Evolutionary conservation across 2,888 invertebrate species (phyloP).

Genomic region (Dugesia japonica): DNA sequence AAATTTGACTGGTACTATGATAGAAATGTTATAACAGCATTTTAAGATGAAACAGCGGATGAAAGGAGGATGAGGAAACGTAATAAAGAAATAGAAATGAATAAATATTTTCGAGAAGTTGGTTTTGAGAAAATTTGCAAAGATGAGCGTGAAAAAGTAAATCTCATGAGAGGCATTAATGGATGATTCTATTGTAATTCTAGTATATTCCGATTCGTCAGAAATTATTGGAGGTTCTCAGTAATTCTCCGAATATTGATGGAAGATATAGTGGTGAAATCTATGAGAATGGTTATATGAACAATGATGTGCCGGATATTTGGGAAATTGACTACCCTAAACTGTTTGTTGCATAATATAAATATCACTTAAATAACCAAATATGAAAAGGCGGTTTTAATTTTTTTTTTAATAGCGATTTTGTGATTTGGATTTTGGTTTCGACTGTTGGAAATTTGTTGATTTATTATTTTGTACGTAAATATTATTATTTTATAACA

Average conservation of each 20-base stretch:
- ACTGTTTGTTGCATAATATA: neutral
- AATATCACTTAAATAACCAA: too few species aligned
- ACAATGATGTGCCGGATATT: neutral
- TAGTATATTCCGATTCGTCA: neutral
- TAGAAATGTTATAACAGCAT: too few species aligned
- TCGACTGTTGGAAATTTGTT: too few species aligned
- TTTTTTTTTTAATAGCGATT: too few species aligned
- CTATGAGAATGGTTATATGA: neutral
- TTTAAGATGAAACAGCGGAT: neutral
- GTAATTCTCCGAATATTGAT: neutral
- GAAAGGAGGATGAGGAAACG: neutral
- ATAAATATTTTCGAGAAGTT: neutral
- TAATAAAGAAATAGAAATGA: neutral
- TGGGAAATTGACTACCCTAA: neutral
- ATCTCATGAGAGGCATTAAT: neutral
- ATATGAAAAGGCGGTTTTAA: too few species aligned
- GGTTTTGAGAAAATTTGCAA: constrained; percentile 4
- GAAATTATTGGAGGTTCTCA: neutral
- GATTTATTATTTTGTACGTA: too few species aligned
- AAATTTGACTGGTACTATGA: too few species aligned
- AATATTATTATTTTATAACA: too few species aligned
- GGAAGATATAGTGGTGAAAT: neutral
- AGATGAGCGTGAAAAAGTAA: neutral
- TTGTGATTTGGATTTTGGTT: too few species aligned
- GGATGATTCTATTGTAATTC: neutral